These are phyloP conservation scores for Thalassarche chlororhynchos DNA, from an alignment of 2,113 vertebrate species.

Conservation along the genomic window DNA sequence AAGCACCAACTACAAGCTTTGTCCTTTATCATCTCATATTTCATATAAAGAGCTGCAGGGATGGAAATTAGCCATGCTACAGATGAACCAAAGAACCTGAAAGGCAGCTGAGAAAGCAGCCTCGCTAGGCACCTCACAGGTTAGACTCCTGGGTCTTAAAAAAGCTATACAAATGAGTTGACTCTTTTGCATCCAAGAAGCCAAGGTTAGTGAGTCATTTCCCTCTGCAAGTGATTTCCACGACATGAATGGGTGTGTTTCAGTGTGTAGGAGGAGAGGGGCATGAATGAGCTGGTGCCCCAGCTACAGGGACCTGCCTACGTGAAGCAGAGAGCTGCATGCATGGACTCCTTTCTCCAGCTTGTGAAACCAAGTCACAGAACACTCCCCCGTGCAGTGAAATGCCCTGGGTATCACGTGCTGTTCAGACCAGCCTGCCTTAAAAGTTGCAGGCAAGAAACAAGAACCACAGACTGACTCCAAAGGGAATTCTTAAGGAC, in stretches of 20 bases:
- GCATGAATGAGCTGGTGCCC: not conserved
- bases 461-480: not conserved
- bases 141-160: not conserved
- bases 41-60: not conserved
- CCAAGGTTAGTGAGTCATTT: not conserved
- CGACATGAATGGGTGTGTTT: not conserved
- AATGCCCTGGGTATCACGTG: not conserved
- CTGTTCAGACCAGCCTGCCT: not conserved
- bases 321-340: slow-evolving; percentile 19
- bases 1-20: not conserved
- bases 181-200: not conserved
- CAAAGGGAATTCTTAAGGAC: not conserved
- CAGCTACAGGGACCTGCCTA: not conserved
- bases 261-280: not conserved
- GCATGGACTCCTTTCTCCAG: slow-evolving; percentile 28
- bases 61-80: not conserved
- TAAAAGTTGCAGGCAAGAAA: not conserved
- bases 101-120: not conserved
- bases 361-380: not conserved
- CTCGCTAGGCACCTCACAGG: not conserved
- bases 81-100: not conserved
- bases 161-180: not conserved
- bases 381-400: not conserved
- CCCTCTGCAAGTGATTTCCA: not conserved
- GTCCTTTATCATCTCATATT: not conserved